These are phyloP conservation scores for Rhaphigaster nebulosa DNA, from an alignment of 2,888 invertebrate species.

Conservation along the genomic window DNA sequence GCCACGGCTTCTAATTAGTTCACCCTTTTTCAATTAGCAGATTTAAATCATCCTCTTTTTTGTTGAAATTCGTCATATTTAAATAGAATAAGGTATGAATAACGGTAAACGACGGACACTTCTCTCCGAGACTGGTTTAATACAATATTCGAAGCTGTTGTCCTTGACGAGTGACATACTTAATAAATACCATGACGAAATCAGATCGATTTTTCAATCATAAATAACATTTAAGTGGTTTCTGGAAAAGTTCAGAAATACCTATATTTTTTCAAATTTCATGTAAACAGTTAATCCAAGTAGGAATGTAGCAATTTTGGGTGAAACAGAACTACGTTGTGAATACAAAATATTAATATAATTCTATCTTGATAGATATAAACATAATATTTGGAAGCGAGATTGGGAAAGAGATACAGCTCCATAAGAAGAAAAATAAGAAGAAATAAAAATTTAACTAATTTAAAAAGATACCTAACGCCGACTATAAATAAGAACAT, in stretches of 20 bases:
- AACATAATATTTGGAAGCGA: too few relatives aligned
- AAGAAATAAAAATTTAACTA: too few relatives aligned
- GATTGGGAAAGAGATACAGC: too few relatives aligned
- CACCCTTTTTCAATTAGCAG: not conserved
- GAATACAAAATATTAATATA: too few relatives aligned
- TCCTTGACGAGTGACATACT: constrained; percentile 20
- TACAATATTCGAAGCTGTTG: not conserved
- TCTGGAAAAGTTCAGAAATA: not conserved
- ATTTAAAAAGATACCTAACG: too few relatives aligned
- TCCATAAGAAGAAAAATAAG: too few relatives aligned
- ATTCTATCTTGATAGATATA: too few relatives aligned
- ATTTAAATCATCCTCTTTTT: not conserved
- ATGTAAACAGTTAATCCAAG: not conserved
- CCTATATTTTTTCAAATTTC: not conserved
- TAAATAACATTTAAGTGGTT: not conserved
- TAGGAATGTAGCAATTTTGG: too few relatives aligned
- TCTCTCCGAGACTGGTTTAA: not conserved
- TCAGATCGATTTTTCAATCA: not conserved
- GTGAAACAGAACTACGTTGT: too few relatives aligned
- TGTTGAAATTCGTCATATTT: not conserved
- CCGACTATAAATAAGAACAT: too few relatives aligned
- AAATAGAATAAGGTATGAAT: not conserved
- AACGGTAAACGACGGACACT: not conserved
- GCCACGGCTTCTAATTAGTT: not conserved
- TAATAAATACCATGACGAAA: constrained; percentile 26